Base-by-base conservation (phyloP, 1,140 invertebrate species). In the Drosophila elegans region DNA sequence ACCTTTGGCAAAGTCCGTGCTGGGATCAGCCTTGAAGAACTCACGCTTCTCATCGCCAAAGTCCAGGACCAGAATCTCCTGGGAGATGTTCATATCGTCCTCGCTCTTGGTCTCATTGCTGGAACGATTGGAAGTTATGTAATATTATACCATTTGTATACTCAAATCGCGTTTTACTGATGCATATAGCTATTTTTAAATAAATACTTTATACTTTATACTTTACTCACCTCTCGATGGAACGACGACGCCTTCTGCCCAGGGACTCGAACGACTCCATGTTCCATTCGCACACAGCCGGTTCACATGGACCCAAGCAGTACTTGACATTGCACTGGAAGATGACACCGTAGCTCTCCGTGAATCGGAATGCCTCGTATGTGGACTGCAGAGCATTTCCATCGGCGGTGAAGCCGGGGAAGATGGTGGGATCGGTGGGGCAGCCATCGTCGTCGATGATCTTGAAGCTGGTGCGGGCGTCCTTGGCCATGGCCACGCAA, bases 251-350 rank as follows among this genome's bases (percentile, higher is more conserved):
- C 92, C 97, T 96, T 92, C 97, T 96, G 72, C 97, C 97, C 95
- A 96, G 97, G 0, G 97, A 98, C 85, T 98, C 97, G 4, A 97
- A 94, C 7, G 96, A 96, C 85, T 98, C 97, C 80, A 96, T 94
- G 61, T 96, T 97, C 95, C 96, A 97, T 93, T 97, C 96, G 92
- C 97, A 98, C 36, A 97, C 95, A 76, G 97, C 96, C 82, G 97
- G 97, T 93, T 98, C 97, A 90, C 98, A 98, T 61, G 97, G 97
- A 92, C 98, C 98, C 49, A 98, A 94, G 93, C 98, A 98, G 93
- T 98, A 98, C 92, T 98, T 98, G 66, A 98, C 98, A 91, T 98
- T 98, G 93, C 98, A 98, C 91, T 98, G 98, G 95, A 98, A 98
- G 91, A 98, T 98, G 45, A 98, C 97, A 13, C 98, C 98, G 76